Evolutionary conservation across 2,797 vertebrate species (phyloP).

Genomic region (Clarias laeviceps): DNA sequence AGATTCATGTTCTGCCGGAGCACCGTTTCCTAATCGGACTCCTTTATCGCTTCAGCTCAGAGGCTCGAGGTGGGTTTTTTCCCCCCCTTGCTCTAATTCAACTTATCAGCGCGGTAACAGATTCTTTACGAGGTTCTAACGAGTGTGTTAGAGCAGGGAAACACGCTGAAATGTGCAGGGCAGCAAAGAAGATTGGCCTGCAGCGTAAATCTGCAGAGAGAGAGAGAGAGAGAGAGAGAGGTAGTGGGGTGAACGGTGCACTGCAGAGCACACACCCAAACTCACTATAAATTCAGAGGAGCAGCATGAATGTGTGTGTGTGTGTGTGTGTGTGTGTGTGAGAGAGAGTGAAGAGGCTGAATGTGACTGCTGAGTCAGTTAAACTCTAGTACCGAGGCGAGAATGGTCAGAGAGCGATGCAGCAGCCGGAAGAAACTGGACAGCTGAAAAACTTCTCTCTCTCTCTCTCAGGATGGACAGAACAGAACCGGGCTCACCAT

Average conservation of each 20-base stretch:
- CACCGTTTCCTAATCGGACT: background rate
- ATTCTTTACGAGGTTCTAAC: constrained; percentile 6
- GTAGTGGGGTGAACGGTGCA: constrained; percentile 35
- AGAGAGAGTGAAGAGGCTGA: constrained; percentile 21
- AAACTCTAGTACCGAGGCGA: constrained; percentile 64
- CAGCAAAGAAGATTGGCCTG: background rate
- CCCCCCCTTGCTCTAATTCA: background rate
- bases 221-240: constrained; percentile 38
- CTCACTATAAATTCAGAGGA: constrained; percentile 53
- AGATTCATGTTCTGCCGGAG: background rate
- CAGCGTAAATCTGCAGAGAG: constrained; percentile 37
- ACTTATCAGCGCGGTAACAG: background rate
- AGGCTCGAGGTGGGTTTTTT: background rate
- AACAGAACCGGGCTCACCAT: background rate
- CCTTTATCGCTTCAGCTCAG: background rate
- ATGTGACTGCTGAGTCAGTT: constrained; percentile 75
- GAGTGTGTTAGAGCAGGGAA: constrained; percentile 17
- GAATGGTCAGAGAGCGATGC: constrained; percentile 54
- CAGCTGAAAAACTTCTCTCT: constrained; percentile 26
- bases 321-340: constrained; percentile 37
- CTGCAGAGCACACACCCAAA: constrained; percentile 46
- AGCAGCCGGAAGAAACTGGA: constrained; percentile 34
- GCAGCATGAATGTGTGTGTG: constrained; percentile 39
- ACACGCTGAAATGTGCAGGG: constrained; percentile 23
- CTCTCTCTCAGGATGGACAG: constrained; percentile 2